A percentile compares a stretch with the other conserved stretches of the same genome.
Conservation (phyloP, 2,113 vertebrate species). For the Ondatra zibethicus region DNA sequence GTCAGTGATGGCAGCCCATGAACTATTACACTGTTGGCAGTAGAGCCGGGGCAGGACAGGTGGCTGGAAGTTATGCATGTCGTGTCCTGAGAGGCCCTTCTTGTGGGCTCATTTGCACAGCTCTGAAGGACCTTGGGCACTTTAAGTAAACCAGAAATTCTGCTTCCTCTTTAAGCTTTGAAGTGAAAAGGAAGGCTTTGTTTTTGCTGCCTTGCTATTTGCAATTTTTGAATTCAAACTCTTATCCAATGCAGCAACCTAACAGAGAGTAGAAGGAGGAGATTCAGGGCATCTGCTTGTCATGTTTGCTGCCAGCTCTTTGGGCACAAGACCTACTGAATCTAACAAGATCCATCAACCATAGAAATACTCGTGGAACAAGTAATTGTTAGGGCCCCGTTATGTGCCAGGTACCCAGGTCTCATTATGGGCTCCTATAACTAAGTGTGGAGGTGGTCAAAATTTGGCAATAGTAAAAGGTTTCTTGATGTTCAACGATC, state of each 20-base stretch:
- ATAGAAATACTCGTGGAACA: background rate
- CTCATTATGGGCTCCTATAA: background rate
- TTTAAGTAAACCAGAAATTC: background rate
- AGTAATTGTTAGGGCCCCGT: background rate
- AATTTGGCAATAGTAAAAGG: background rate
- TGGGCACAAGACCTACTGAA: background rate
- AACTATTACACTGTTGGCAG: background rate
- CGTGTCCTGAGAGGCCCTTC: background rate
- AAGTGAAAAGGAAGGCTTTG: slow-evolving; percentile 11
- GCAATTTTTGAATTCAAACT: background rate
- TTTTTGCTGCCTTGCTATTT: background rate
- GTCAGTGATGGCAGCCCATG: background rate
- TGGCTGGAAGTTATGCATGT: background rate
- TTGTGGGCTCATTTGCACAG: background rate
- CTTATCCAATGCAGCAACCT: background rate
- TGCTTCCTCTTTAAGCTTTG: background rate
- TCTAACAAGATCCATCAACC: slow-evolving; percentile 21
- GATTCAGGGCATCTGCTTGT: background rate
- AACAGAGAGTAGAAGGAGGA: background rate
- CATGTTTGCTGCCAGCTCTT: slow-evolving; percentile 34
- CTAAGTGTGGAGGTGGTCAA: background rate
- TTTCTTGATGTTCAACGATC: background rate
- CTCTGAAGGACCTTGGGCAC: background rate
- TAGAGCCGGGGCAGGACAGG: background rate
- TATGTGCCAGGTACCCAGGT: background rate